A percentile compares a stretch with the other conserved stretches of the same genome.
These are phyloP conservation scores for Aleiodes testaceus DNA, from an alignment of 2,888 invertebrate species.

Conservation along the genomic window DNA sequence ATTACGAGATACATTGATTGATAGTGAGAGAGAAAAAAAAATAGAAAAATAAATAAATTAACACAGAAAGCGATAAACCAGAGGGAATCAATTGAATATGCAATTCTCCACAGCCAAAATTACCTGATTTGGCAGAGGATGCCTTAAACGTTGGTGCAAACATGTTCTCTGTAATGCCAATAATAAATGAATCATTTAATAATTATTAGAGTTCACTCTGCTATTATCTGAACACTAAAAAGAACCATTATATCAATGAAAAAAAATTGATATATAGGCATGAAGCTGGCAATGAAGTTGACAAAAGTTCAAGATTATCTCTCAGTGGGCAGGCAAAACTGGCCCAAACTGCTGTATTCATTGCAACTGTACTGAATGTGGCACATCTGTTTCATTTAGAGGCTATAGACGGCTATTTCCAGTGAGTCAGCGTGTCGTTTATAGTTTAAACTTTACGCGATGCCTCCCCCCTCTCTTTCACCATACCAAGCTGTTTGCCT, in stretches of 20 bases:
- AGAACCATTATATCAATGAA: constrained; percentile 10
- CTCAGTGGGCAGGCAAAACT: constrained; percentile 9
- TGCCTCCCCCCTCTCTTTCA: not conserved
- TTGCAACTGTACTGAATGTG: constrained; percentile 29
- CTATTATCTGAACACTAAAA: no score
- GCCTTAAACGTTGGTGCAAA: constrained; percentile 89
- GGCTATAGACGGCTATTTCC: constrained; percentile 35
- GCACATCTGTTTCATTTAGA: constrained; percentile 45
- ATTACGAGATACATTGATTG: not conserved
- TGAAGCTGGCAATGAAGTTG: constrained; percentile 18
- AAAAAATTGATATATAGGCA: not conserved
- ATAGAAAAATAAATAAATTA: not conserved
- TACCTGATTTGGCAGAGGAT: constrained; percentile 84
- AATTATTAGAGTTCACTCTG: not conserved
- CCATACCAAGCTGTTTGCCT: constrained; percentile 40
- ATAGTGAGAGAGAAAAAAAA: no score
- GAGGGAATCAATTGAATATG: not conserved
- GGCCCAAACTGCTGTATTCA: constrained; percentile 17
- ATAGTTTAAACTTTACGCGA: constrained; percentile 31
- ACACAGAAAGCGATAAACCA: constrained; percentile 4
- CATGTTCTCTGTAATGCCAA: constrained; percentile 78
- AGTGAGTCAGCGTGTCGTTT: constrained; percentile 42
- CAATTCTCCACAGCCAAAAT: constrained; percentile 52
- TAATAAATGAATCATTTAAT: constrained; percentile 10
- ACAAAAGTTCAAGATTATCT: constrained; percentile 2